A percentile compares a stretch with the other conserved stretches of the same genome.
These are phyloP conservation scores for Calliphora vicina DNA, from an alignment of 1,140 invertebrate genomes.

Conservation along the genomic window DNA sequence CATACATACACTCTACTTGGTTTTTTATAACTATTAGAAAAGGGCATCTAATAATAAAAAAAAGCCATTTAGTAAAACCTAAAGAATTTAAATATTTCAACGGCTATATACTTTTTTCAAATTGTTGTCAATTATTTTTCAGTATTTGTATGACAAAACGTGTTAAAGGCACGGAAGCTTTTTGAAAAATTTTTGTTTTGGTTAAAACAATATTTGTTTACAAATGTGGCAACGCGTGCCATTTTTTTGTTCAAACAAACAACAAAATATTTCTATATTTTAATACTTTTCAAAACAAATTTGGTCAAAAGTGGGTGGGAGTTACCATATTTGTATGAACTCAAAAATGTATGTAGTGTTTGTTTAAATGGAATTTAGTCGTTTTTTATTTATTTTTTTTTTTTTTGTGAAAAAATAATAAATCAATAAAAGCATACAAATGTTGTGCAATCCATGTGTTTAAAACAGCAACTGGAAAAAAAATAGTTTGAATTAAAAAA, in stretches of 20 bases:
- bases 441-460: no score
- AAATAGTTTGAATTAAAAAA: not conserved
- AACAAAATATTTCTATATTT: not conserved
- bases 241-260: not conserved
- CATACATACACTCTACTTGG: not conserved
- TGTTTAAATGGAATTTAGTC: no score
- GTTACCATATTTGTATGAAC: not conserved
- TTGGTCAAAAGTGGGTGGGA: not conserved
- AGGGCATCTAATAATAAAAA: no score
- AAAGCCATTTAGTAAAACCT: no score
- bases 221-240: conserved; percentile 14
- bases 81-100: no score
- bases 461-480: not conserved
- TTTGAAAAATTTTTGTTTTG: not conserved
- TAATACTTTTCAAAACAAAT: no score
- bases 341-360: not conserved
- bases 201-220: conserved; percentile 11
- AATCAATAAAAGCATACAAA: no score
- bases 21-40: no score
- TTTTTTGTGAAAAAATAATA: no score
- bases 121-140: no score
- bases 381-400: no score
- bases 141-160: not conserved
- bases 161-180: conserved; percentile 23
- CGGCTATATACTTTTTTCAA: no score